Evolutionary conservation across 2,113 vertebrate genomes (phyloP).

Genomic region (Tinamus guttatus): DNA sequence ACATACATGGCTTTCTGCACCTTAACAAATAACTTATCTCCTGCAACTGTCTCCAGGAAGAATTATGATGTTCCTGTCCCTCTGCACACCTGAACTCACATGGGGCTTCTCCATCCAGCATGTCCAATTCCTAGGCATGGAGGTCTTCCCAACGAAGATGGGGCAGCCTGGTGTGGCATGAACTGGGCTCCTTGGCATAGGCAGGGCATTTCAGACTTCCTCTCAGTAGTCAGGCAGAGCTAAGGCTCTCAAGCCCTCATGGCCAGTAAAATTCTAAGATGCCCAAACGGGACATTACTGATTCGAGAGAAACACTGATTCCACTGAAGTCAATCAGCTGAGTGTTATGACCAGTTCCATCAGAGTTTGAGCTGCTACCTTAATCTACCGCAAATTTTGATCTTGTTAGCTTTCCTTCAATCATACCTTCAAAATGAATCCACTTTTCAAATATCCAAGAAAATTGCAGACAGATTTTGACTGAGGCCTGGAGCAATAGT

Average conservation of each 20-base stretch:
- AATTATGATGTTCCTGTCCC: background rate
- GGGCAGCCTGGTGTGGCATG: background rate
- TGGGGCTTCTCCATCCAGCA: background rate
- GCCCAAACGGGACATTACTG: background rate
- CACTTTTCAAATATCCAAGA: background rate
- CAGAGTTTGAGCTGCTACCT: background rate
- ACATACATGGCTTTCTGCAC: background rate
- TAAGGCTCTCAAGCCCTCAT: background rate
- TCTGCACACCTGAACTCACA: background rate
- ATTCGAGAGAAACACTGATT: background rate
- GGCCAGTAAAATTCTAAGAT: background rate
- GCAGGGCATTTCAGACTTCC: background rate
- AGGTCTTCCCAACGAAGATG: background rate
- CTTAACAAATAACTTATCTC: background rate
- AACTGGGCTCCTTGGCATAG: background rate
- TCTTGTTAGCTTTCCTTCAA: background rate
- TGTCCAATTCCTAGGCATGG: background rate
- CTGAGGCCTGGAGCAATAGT: background rate
- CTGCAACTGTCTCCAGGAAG: background rate
- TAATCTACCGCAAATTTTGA: background rate
- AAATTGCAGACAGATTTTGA: background rate
- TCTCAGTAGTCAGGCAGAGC: background rate
- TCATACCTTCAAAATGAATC: background rate
- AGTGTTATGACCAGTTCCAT: background rate
- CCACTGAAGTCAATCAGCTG: background rate